Percentiles rank a stretch among this genome's conserved stretches.
phyloP scores from a whole-genome alignment of 2,113 vertebrate species.

The Solea senegalensis region DNA sequence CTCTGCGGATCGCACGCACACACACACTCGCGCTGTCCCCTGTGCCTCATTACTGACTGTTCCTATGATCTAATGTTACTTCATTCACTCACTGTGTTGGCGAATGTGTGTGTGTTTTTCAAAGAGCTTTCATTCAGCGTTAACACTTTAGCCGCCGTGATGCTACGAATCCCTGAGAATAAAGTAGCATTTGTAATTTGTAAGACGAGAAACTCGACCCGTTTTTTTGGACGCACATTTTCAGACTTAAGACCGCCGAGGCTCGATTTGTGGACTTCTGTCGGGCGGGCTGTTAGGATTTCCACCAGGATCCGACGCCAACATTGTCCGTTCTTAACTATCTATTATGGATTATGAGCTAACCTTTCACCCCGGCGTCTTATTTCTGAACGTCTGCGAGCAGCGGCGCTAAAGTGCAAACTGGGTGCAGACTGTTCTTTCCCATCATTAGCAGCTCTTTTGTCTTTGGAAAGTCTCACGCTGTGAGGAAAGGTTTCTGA shows the following conservation, averaged over 20 bases:
- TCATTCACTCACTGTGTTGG: slow-evolving; percentile 22
- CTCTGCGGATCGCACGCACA: slow-evolving; percentile 36
- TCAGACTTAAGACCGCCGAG: slow-evolving; percentile 23
- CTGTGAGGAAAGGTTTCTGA: too few species aligned
- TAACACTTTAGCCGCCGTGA: not conserved
- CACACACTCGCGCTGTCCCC: slow-evolving; percentile 21
- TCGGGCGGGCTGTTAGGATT: slow-evolving; percentile 28
- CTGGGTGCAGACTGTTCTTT: slow-evolving; percentile 6
- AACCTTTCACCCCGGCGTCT: slow-evolving; percentile 47
- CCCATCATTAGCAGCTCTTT: slow-evolving; percentile 26
- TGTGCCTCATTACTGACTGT: slow-evolving; percentile 63
- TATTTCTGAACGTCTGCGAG: slow-evolving; percentile 32
- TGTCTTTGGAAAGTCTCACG: too few species aligned
- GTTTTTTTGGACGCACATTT: slow-evolving; percentile 11
- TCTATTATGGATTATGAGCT: slow-evolving; percentile 59
- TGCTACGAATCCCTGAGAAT: slow-evolving; percentile 27
- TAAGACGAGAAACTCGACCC: slow-evolving; percentile 18
- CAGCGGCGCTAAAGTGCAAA: slow-evolving; percentile 14
- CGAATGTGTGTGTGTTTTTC: slow-evolving; percentile 16
- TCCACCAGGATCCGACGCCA: slow-evolving; percentile 50
- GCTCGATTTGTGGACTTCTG: slow-evolving; percentile 46
- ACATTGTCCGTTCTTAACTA: slow-evolving; percentile 28
- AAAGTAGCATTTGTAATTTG: slow-evolving; percentile 18
- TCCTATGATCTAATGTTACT: slow-evolving; percentile 55
- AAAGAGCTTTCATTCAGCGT: slow-evolving; percentile 1